Evolutionary conservation across 2,888 invertebrate species (phyloP).

Genomic region (Norana najaformis): DNA sequence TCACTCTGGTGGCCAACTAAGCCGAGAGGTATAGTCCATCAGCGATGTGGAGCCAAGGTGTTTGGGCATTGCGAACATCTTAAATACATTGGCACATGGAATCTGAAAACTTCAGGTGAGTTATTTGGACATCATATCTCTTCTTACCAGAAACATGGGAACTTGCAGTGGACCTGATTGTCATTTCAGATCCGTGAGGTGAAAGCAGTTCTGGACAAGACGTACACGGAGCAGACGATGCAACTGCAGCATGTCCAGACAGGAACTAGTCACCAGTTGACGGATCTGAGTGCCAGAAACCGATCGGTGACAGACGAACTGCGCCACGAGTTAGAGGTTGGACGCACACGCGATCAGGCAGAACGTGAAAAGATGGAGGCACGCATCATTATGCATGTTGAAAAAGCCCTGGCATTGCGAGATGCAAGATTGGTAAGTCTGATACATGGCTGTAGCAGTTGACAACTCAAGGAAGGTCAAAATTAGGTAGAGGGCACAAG

Average conservation of each 20-base stretch:
- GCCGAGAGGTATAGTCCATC: too few relatives aligned
- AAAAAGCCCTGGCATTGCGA: slow-evolving; percentile 42
- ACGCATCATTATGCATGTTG: slow-evolving; percentile 51
- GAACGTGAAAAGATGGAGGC: slow-evolving; percentile 58
- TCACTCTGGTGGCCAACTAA: too few relatives aligned
- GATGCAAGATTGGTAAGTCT: slow-evolving; percentile 31
- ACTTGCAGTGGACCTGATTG: neutral
- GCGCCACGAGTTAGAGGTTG: slow-evolving; percentile 48
- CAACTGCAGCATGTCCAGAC: slow-evolving; percentile 55
- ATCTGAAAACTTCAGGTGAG: too few relatives aligned
- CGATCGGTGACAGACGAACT: slow-evolving; percentile 50
- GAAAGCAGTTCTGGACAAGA: slow-evolving; percentile 45
- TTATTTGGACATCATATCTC: too few relatives aligned
- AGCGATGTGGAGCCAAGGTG: too few relatives aligned
- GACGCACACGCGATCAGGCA: slow-evolving; percentile 49
- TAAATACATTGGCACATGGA: too few relatives aligned
- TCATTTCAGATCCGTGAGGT: slow-evolving; percentile 25
- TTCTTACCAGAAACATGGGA: too few relatives aligned
- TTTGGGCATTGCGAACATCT: too few relatives aligned
- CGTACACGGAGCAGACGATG: slow-evolving; percentile 47
- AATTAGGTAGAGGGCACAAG: neutral
- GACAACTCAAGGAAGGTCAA: slow-evolving; percentile 1
- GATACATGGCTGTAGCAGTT: neutral
- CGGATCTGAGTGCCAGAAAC: slow-evolving; percentile 54
- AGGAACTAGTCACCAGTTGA: slow-evolving; percentile 54